These are phyloP conservation scores for Planococcus citri DNA, from an alignment of 1,140 invertebrate species.

Conservation along the genomic window DNA sequence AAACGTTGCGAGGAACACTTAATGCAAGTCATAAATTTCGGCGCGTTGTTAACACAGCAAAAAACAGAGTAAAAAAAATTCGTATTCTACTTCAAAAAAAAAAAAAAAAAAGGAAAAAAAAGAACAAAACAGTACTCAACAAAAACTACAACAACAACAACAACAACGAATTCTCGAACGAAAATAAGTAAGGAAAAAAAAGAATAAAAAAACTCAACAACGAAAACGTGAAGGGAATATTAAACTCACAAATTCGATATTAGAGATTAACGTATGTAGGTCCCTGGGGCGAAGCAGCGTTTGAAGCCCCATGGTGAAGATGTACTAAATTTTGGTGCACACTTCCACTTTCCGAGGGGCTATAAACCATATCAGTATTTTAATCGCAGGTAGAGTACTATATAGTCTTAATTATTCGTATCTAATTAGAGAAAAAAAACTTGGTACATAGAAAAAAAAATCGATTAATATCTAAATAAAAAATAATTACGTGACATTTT, in stretches of 20 bases:
- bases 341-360: constrained; percentile 25
- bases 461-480: too few species aligned
- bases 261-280: constrained; percentile 88
- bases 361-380: constrained; percentile 26
- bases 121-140: neutral
- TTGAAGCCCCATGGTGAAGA: constrained; percentile 39
- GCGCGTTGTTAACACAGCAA: neutral
- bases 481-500: too few species aligned
- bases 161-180: constrained; percentile 23
- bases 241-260: constrained; percentile 35
- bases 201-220: constrained; percentile 29
- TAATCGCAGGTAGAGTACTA: too few species aligned
- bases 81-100: constrained; percentile 23
- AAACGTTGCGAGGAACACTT: too few species aligned
- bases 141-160: constrained; percentile 23
- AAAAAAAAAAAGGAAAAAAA: constrained; percentile 6
- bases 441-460: neutral
- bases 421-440: constrained; percentile 5
- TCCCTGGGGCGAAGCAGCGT: constrained; percentile 69
- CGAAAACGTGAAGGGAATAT: constrained; percentile 25
- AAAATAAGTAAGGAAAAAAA: neutral
- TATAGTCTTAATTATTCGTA: neutral
- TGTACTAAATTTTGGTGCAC: constrained; percentile 24
- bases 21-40: neutral
- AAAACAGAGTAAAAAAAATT: constrained; percentile 24